Conservation (phyloP, 2,113 vertebrate species). For the Channa argus region DNA sequence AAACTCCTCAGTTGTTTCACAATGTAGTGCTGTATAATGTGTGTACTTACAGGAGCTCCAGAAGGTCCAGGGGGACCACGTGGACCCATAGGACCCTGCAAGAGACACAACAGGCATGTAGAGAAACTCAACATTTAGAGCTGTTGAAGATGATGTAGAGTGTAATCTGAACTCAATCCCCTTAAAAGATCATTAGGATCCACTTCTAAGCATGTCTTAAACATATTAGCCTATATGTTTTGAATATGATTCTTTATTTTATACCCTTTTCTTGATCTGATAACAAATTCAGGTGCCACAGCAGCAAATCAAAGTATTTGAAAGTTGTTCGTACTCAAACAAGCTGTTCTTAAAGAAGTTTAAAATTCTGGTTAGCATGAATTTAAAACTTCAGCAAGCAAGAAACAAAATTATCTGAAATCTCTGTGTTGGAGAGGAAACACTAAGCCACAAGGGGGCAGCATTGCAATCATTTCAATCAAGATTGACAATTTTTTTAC, state of each 20-base stretch:
- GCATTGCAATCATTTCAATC: conserved; percentile 12
- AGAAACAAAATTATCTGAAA: background rate
- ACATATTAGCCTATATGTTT: no score
- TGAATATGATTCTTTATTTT: no score
- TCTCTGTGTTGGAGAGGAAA: background rate
- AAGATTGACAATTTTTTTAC: conserved; percentile 3
- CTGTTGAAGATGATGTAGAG: no score
- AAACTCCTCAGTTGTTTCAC: background rate
- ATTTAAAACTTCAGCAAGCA: background rate
- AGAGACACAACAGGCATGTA: conserved; percentile 34
- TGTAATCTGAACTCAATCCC: no score
- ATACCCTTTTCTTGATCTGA: no score
- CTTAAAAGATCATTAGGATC: no score
- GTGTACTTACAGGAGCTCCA: conserved; percentile 90
- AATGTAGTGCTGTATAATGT: background rate
- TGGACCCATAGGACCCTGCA: conserved; percentile 95
- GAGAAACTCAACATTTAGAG: background rate
- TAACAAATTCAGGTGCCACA: no score
- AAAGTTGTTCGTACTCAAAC: background rate
- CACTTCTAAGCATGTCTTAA: no score
- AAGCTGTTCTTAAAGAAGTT: background rate
- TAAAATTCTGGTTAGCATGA: no score
- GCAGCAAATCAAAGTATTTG: background rate
- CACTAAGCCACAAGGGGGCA: conserved; percentile 59
- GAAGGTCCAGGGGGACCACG: conserved; percentile 92